Conservation (phyloP, 2,113 vertebrate genomes). For the Nematolebias whitei region DNA sequence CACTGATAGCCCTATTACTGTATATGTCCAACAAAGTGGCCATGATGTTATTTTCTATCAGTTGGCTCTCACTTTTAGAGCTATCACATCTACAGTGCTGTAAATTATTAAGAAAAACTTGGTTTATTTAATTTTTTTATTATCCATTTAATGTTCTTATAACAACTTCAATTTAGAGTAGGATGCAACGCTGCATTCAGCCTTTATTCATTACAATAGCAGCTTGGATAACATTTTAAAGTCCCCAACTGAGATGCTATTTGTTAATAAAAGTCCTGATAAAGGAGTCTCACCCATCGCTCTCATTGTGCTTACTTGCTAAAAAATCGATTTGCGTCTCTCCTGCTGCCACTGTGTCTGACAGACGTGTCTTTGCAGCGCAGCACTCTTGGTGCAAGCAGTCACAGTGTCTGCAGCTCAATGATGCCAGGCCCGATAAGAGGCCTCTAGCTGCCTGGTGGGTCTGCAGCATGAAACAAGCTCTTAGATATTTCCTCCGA, state of each 20-base stretch:
- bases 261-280: slow-evolving; percentile 79
- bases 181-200: slow-evolving; percentile 50
- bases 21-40: slow-evolving; percentile 43
- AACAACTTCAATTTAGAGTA: slow-evolving; percentile 22
- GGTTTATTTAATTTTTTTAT: slow-evolving; percentile 20
- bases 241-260: slow-evolving; percentile 70
- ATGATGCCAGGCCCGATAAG: slow-evolving; percentile 44
- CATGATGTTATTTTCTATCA: slow-evolving; percentile 27
- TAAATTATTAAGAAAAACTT: slow-evolving; percentile 27
- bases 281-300: slow-evolving; percentile 60
- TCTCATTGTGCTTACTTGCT: slow-evolving; percentile 75
- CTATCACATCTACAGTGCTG: slow-evolving; percentile 12
- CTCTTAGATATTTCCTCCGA: slow-evolving; percentile 28
- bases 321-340: slow-evolving; percentile 74
- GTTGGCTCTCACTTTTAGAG: slow-evolving; percentile 38
- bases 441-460: slow-evolving; percentile 41
- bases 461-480: slow-evolving; percentile 36
- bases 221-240: slow-evolving; percentile 58
- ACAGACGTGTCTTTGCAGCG: slow-evolving; percentile 65
- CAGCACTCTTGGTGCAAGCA: slow-evolving; percentile 46
- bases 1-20: slow-evolving; percentile 50
- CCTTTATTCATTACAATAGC: slow-evolving; percentile 52
- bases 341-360: slow-evolving; percentile 64
- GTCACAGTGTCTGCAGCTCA: slow-evolving; percentile 53
- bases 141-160: slow-evolving; percentile 9